Evolutionary conservation across 2,113 vertebrate genomes (phyloP), one percentile per base, ranked within the genome.

Genomic region (Clarias magur): DNA sequence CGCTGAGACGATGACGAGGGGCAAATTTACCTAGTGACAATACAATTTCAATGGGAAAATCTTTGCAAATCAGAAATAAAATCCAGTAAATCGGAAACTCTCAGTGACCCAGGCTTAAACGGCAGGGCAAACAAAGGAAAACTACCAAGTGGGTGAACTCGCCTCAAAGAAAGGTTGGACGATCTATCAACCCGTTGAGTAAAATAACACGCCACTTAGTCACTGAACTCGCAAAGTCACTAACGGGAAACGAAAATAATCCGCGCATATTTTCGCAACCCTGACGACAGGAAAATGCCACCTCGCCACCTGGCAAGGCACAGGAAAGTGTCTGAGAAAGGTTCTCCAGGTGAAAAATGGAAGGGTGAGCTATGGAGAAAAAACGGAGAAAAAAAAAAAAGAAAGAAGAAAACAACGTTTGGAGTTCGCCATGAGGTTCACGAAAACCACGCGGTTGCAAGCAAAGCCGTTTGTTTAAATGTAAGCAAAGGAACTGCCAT

Each of bases 401-500:
- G 82, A 48, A 65, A 42, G 11, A 48, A 38, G 25, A 54, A 53
- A 75, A 75, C 10, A 57, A 15, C 7, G 19, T 59, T 53, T 60
- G 72, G 59, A 19, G 38, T 25, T 82, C 59, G 59, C 67, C 21
- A 53, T 17, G 6, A 57, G 48, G 23, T 84, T 48, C 72, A 73
- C 60, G 53, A 63, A 80, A 80, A 83, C n/a, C 7, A 53, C 34
- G 80, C 25, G 57, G 54, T 83, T 78, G 72, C 83, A 84, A 67
- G 79, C 57, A 75, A 89, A 72, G 78, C 53, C 73, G 80, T 89
- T 87, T 89, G 88, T 89, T 90, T 82, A 89, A 86, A 80, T 25
- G 68, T 86, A 84, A 87, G 86, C 84, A 86, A 67, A 90, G 83
- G 54, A 42, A 86, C 80, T 84, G 84, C 84, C 90, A 92, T 86